phyloP scores from a whole-genome alignment of 2,113 vertebrate genomes.

The Larimichthys polyactis region DNA sequence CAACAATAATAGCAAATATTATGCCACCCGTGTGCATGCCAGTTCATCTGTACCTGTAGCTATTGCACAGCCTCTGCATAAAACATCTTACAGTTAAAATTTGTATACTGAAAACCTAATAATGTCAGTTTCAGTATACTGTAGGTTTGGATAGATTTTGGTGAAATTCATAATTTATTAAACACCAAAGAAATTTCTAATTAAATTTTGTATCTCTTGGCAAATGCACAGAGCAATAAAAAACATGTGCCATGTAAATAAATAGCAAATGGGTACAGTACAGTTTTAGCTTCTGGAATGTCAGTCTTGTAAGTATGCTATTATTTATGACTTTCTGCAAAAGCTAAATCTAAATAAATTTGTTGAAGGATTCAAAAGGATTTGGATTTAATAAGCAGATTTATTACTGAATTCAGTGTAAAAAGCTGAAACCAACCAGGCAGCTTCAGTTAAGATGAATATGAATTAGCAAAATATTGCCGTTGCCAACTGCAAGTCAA shows the following conservation, averaged over 20 bases:
- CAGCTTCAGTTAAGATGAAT: constrained; percentile 3
- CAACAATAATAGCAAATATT: not conserved
- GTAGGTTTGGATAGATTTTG: not conserved
- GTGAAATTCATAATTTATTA: not conserved
- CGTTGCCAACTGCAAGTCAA: not conserved
- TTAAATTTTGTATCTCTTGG: not conserved
- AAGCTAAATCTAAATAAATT: constrained; percentile 3
- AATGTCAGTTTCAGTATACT: not conserved
- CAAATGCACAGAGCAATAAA: not conserved
- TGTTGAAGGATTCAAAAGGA: not conserved
- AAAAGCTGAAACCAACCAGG: constrained; percentile 8
- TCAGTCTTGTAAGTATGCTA: not conserved
- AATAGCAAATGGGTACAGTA: not conserved
- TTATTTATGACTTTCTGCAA: constrained; percentile 15
- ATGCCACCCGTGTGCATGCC: not conserved
- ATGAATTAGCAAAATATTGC: not conserved
- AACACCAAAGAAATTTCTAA: not conserved
- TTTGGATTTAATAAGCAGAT: constrained; percentile 9
- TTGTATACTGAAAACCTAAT: constrained; percentile 13
- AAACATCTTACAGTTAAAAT: not conserved
- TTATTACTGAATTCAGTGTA: constrained; percentile 2
- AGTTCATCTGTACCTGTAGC: not conserved
- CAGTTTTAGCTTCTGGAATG: not conserved
- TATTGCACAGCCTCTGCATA: not conserved
- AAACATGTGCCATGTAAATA: constrained; percentile 10